Conservation (phyloP, 2,797 vertebrate genomes). For the Sebastes baramenuke region DNA sequence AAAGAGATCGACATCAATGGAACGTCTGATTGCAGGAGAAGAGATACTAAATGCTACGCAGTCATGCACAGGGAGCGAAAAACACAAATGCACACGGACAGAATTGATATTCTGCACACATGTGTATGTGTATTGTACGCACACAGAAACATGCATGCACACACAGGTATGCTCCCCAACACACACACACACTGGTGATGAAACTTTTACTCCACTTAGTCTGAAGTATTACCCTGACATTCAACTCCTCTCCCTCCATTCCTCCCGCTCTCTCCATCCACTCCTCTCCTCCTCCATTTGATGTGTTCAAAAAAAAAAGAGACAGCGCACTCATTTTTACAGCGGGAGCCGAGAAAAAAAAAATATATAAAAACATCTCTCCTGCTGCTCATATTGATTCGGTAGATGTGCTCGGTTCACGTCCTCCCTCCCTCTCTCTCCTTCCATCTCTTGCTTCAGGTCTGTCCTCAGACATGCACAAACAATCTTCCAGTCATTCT, state of each 20-base stretch:
- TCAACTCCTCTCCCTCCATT: conserved; percentile 4
- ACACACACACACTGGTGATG: conserved; percentile 28
- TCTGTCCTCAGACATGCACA: conserved; percentile 16
- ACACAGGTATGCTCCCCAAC: not conserved
- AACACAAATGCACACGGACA: not conserved
- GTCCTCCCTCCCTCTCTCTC: not conserved
- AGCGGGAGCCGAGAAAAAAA: not conserved
- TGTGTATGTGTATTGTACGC: not conserved
- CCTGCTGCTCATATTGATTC: conserved; percentile 55
- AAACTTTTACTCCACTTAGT: conserved; percentile 48
- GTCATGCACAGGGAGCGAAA: not conserved
- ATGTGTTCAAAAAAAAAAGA: conserved; percentile 11
- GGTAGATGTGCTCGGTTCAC: conserved; percentile 35
- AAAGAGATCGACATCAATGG: conserved; percentile 47
- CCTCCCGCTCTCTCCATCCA: conserved; percentile 5
- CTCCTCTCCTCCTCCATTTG: conserved; percentile 7
- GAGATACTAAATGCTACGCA: conserved; percentile 7
- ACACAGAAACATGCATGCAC: not conserved
- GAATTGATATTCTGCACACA: conserved; percentile 2
- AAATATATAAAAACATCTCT: conserved; percentile 23
- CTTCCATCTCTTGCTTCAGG: conserved; percentile 5
- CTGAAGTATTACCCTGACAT: conserved; percentile 36
- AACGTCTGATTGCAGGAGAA: conserved; percentile 58
- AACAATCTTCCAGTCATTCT: conserved; percentile 26
- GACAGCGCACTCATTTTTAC: conserved; percentile 24